Percentiles rank a stretch among this genome's conserved stretches.
Conservation (phyloP, 2,113 vertebrate species). For the Cinclus cinclus region DNA sequence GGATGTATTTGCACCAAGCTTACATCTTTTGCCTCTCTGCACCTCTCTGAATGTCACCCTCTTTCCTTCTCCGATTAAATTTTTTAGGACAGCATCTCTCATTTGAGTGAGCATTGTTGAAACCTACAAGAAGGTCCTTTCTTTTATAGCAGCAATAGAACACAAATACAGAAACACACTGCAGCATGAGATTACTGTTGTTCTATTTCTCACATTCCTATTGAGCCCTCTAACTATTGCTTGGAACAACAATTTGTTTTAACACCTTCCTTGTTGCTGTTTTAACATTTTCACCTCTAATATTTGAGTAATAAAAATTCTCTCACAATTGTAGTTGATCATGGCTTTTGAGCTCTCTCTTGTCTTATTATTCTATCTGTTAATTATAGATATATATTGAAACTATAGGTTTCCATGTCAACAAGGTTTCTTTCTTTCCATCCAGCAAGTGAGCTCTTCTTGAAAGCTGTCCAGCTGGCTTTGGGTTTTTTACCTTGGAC, state of each 20-base stretch:
- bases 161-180: neutral
- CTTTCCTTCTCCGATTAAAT: neutral
- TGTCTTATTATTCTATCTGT: neutral
- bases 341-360: neutral
- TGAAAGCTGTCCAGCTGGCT: slow-evolving; percentile 12
- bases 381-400: neutral
- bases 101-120: neutral
- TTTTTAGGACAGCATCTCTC: neutral
- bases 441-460: neutral
- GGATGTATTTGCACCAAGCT: neutral
- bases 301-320: neutral
- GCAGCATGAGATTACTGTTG: neutral
- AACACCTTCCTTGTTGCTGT: neutral
- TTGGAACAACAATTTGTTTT: neutral
- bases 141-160: neutral
- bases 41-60: neutral
- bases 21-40: neutral
- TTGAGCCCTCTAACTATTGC: neutral
- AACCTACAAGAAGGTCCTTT: neutral
- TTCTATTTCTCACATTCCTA: neutral
- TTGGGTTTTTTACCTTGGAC: neutral
- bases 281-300: neutral
- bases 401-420: slow-evolving; percentile 18
- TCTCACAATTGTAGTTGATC: neutral
- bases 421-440: neutral